Conservation (phyloP, 2,888 invertebrate genomes). For the Euproctis similis region DNA sequence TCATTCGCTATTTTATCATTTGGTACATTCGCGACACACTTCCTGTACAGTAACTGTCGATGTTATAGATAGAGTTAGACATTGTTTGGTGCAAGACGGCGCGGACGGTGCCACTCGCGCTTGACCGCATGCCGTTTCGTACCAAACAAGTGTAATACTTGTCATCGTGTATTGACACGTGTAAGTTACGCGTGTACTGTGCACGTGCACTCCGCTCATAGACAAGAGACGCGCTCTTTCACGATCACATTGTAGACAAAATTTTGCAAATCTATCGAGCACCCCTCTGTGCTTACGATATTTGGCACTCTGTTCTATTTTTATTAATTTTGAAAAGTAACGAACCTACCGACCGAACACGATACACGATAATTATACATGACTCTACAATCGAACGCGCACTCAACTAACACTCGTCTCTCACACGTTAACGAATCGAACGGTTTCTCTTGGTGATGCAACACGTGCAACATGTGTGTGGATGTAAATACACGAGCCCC, state of each 20-base stretch:
- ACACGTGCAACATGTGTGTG: conserved; percentile 19
- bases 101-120: too few relatives aligned
- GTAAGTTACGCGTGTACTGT: too few relatives aligned
- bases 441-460: conserved; percentile 25
- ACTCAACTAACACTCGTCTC: conserved; percentile 31
- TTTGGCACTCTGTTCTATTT: conserved; percentile 67
- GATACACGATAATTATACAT: conserved; percentile 29
- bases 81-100: conserved; percentile 40
- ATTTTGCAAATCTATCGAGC: conserved; percentile 65
- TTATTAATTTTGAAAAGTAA: conserved; percentile 37
- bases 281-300: conserved; percentile 70
- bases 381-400: conserved; percentile 7
- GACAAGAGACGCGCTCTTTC: conserved; percentile 44
- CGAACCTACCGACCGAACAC: conserved; percentile 42
- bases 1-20: conserved; percentile 70
- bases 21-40: conserved; percentile 60
- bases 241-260: conserved; percentile 59
- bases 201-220: conserved; percentile 46
- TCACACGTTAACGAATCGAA: conserved; percentile 25
- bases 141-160: conserved; percentile 11
- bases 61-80: conserved; percentile 54
- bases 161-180: conserved; percentile 31
- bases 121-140: conserved; percentile 1
- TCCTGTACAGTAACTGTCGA: conserved; percentile 47
- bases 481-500: conserved; percentile 37